Percentiles rank a stretch among this genome's conserved stretches.
Evolutionary conservation across 2,113 vertebrate species (phyloP).

Genomic region (Nothobranchius furzeri): DNA sequence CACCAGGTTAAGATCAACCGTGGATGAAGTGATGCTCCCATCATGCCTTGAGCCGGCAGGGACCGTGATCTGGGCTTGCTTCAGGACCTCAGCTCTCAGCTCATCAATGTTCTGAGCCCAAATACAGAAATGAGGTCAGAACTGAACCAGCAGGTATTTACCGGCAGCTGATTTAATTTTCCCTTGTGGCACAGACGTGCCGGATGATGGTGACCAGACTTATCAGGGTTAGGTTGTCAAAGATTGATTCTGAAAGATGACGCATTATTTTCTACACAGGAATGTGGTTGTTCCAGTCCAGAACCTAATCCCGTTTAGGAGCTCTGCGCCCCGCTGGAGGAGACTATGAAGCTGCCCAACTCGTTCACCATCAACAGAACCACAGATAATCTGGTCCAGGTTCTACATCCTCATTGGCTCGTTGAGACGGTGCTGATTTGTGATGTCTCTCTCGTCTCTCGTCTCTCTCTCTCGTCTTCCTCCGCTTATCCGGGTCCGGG

Average conservation of each 20-base stretch:
- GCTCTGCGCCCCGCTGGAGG: background rate
- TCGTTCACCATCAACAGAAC: background rate
- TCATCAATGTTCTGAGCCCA: too few relatives aligned
- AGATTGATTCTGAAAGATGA: background rate
- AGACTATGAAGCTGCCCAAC: background rate
- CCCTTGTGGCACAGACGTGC: background rate
- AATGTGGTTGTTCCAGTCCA: background rate
- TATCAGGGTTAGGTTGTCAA: background rate
- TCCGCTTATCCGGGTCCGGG: too few relatives aligned
- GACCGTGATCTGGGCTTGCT: too few relatives aligned
- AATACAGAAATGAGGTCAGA: background rate
- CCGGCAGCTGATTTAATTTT: background rate
- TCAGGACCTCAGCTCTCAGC: too few relatives aligned
- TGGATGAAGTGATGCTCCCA: constrained; percentile 2
- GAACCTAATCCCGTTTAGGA: background rate
- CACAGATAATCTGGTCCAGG: too few relatives aligned
- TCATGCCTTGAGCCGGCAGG: too few relatives aligned
- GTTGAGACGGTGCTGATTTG: too few relatives aligned
- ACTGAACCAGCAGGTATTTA: background rate
- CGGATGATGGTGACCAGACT: background rate
- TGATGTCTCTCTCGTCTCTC: too few relatives aligned
- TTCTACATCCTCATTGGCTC: too few relatives aligned
- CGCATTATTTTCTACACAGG: background rate
- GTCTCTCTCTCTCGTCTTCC: too few relatives aligned
- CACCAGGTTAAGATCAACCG: constrained; percentile 16